phyloP scores from a whole-genome alignment of 2,113 vertebrate genomes.

The Dascyllus trimaculatus region DNA sequence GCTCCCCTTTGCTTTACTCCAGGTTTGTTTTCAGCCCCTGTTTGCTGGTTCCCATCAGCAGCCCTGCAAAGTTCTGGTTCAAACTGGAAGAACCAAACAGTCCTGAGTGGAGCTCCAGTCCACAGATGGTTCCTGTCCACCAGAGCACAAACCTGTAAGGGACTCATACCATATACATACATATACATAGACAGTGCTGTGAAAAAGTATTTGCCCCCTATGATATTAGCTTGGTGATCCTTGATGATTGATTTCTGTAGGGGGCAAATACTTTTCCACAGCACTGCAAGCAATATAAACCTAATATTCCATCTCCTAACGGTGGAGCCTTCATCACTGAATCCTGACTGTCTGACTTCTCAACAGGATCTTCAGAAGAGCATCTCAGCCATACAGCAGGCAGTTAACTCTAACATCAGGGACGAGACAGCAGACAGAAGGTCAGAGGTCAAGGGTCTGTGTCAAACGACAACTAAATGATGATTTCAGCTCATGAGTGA shows the following conservation, averaged over 20 bases:
- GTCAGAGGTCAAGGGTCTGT: slow-evolving; percentile 30
- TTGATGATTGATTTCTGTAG: no score
- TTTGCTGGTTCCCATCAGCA: background rate
- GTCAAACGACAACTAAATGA: no score
- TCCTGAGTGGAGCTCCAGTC: background rate
- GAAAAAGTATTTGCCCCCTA: no score
- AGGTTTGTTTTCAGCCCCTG: background rate
- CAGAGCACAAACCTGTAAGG: slow-evolving; percentile 19
- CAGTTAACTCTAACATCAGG: accelerated
- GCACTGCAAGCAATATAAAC: background rate
- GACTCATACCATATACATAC: background rate
- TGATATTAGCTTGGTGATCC: no score
- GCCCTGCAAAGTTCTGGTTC: background rate
- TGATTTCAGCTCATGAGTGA: no score
- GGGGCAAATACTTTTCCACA: no score
- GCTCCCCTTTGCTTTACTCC: accelerated
- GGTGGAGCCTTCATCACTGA: background rate
- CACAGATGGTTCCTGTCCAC: accelerated
- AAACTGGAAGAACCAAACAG: no score
- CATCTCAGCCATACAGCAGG: background rate
- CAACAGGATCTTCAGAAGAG: background rate
- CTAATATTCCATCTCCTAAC: no score
- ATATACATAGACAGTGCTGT: no score
- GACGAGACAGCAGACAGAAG: background rate
- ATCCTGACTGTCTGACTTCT: background rate